phyloP scores from a whole-genome alignment of 92 coral and sea anemone genomes.

The Parazoanthus atlanticus region DNA sequence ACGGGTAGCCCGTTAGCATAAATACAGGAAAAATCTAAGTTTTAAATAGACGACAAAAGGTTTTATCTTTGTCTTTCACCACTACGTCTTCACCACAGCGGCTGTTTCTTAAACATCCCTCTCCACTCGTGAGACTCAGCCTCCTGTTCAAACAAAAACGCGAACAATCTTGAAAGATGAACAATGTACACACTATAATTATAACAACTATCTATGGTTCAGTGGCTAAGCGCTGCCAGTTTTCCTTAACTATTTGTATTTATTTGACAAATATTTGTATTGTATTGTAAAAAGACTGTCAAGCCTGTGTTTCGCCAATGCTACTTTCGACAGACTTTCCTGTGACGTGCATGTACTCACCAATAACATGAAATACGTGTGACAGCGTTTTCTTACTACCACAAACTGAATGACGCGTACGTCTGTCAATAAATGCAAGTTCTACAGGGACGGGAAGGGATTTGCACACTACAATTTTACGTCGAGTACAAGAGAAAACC shows the following conservation, averaged over 20 bases:
- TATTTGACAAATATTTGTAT: neutral
- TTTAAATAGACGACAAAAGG: no score
- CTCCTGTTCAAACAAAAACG: conserved; percentile 50
- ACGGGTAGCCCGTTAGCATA: neutral
- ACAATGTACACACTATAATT: neutral
- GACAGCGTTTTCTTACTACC: no score
- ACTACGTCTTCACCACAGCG: conserved; percentile 65
- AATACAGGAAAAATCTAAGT: neutral
- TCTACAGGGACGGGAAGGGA: no score
- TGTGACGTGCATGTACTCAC: no score
- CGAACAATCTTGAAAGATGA: neutral
- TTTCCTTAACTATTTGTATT: neutral
- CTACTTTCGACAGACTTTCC: no score
- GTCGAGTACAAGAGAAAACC: neutral
- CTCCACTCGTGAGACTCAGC: conserved; percentile 84
- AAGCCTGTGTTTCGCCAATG: no score
- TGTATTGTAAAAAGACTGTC: no score
- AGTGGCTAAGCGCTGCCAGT: neutral
- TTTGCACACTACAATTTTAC: neutral
- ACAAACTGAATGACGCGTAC: no score
- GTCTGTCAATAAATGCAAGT: no score
- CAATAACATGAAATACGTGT: no score
- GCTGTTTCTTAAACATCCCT: conserved; percentile 92
- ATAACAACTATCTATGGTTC: neutral
- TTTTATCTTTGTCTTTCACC: no score